phyloP scores from a whole-genome alignment of 1,140 invertebrate genomes.

The Berghia stephanieae region DNA sequence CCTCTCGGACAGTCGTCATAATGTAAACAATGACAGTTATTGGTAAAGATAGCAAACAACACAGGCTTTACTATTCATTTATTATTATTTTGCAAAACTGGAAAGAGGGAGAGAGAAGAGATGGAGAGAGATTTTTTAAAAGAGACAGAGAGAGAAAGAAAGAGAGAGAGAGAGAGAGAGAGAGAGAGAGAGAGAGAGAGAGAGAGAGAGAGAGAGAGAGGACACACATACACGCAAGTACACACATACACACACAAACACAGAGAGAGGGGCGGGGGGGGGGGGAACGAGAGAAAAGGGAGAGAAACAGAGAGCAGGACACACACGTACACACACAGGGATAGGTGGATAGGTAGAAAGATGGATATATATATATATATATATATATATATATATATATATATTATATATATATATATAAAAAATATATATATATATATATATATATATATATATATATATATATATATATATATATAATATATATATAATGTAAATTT shows the following conservation, averaged over 20 bases:
- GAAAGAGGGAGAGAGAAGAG: slow-evolving; percentile 15
- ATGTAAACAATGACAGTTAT: too few species aligned
- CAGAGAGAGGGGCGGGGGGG: too few species aligned
- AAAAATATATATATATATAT: not conserved
- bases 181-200: not conserved
- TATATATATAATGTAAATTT: too few species aligned
- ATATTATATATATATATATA: too few species aligned
- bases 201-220: not conserved
- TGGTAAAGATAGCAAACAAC: too few species aligned
- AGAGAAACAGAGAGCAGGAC: not conserved
- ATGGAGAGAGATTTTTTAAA: not conserved
- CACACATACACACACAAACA: slow-evolving; percentile 23
- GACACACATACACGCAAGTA: not conserved
- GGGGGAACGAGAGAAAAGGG: too few species aligned
- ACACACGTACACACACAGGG: slow-evolving; percentile 16
- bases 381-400: too few species aligned
- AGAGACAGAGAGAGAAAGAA: not conserved
- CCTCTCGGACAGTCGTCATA: too few species aligned
- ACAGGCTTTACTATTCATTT: too few species aligned
- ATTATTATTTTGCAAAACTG: too few species aligned
- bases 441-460: not conserved
- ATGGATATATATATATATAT: too few species aligned
- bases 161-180: slow-evolving; percentile 4
- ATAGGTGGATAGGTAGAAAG: too few species aligned
- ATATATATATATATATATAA: not conserved